Conservation (phyloP, 2,797 vertebrate genomes). For the Liasis olivaceus region DNA sequence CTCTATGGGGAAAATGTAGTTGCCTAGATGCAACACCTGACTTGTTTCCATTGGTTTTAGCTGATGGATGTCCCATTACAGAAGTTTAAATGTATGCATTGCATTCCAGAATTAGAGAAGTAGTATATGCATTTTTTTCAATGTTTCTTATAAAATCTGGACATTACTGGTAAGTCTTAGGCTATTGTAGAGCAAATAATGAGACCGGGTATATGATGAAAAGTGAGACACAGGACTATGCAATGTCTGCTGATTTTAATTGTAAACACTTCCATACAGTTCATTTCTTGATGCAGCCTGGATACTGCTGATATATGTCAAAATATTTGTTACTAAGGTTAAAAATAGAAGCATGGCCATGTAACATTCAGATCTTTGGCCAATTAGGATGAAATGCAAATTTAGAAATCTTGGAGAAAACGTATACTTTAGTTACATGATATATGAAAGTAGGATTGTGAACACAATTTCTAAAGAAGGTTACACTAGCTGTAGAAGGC, state of each 20-base stretch:
- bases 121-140: neutral
- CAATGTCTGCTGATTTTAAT: neutral
- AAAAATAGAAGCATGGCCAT: neutral
- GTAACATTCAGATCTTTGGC: neutral
- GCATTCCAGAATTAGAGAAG: neutral
- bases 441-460: neutral
- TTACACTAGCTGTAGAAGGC: neutral
- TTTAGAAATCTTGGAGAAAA: neutral
- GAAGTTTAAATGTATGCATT: neutral
- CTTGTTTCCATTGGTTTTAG: no score
- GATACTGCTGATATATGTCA: neutral
- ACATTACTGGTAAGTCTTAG: no score
- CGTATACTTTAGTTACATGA: neutral
- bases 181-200: neutral
- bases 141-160: neutral
- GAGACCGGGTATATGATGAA: neutral
- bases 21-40: no score
- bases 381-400: neutral
- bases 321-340: neutral
- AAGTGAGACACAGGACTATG: neutral
- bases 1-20: no score
- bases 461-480: neutral
- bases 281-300: neutral
- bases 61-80: neutral
- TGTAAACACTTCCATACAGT: neutral